Evolutionary conservation across 2,888 invertebrate genomes (phyloP), one percentile per base, ranked within the genome.

Genomic region (Xylocampa areola): DNA sequence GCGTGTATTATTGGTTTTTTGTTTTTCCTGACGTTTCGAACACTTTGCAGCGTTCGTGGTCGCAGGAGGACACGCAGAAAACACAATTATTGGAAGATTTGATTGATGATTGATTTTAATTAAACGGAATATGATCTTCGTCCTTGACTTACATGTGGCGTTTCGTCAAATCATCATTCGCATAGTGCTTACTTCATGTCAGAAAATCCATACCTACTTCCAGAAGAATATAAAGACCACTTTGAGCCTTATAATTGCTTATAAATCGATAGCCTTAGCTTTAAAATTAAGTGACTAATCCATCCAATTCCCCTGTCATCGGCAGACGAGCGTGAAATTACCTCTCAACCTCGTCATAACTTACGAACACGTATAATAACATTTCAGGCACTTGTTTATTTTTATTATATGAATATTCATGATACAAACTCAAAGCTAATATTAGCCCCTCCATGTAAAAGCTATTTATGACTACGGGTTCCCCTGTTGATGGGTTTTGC

Each of bases 331-430:
- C 65, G 58, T 64, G 33, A 53, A 68, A 69, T 68, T 45, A 70
- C 44, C 72, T 53, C 39, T 71, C 72, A 61, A 37, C 67, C 44
- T 54, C 44, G 13, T 33, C 51, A 54, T 40, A 68, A 59, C 23
- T 60, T 41, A 52, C 36, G 33, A 59, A 61, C 52, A 51, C 52
- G 48, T 37, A 57, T 52, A 49, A 68, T 39, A 70, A 54, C 40
- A 37, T 50, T 50, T 43, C 64, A 63, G 64, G 36, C 17, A 51
- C 47, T 60, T 53, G 68, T 63, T 69, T 69, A 63, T 68, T 69
- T 72, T 63, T 58, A 72, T 47, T 33, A 47, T 16, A 54, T 70
- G 37, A 62, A 72, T 63, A 72, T 74, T 63, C 59, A 69, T 58
- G 39, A 63, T 54, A 43, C 59, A 39, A 49, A 51, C 58, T 41